Percentiles rank a stretch among this genome's conserved stretches.
These are phyloP conservation scores for Drosophila lutescens DNA, from an alignment of 2,888 invertebrate species.

Conservation along the genomic window DNA sequence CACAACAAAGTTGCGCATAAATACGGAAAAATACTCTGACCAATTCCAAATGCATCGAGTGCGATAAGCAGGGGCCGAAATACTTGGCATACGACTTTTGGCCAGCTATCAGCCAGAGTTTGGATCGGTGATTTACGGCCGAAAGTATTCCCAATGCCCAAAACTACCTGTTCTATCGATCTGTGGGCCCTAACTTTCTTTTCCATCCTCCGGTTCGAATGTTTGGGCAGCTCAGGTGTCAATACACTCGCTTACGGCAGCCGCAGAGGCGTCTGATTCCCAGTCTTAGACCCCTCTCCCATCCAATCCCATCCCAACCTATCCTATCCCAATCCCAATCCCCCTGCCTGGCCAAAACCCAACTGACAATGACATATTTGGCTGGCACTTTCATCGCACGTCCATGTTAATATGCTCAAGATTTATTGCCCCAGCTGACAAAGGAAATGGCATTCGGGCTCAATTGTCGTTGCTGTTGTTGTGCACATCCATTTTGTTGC, in stretches of 20 bases:
- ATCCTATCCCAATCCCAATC: constrained; percentile 2
- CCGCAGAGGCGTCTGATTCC: constrained; percentile 65
- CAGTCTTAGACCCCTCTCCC: neutral
- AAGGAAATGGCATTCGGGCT: constrained; percentile 77
- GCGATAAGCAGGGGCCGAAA: constrained; percentile 49
- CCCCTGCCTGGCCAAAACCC: constrained; percentile 30
- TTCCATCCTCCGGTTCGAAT: constrained; percentile 55
- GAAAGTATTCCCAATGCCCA: constrained; percentile 50
- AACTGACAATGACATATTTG: constrained; percentile 78
- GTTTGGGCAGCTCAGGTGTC: constrained; percentile 73
- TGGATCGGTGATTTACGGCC: constrained; percentile 67
- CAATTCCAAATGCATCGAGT: constrained; percentile 72
- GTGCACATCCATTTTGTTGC: constrained; percentile 69
- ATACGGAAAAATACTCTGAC: constrained; percentile 66
- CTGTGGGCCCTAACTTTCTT: constrained; percentile 59
- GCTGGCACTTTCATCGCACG: constrained; percentile 77
- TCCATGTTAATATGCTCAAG: constrained; percentile 78
- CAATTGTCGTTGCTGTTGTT: constrained; percentile 27
- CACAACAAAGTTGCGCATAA: constrained; percentile 40
- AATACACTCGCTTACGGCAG: constrained; percentile 70
- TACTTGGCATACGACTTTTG: constrained; percentile 44
- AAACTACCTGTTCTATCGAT: constrained; percentile 40
- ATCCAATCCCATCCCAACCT: neutral
- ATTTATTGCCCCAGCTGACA: constrained; percentile 70
- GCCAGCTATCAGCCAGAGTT: constrained; percentile 64